Base-by-base conservation (phyloP, 1,140 invertebrate species). In the Drosophila persimilis region DNA sequence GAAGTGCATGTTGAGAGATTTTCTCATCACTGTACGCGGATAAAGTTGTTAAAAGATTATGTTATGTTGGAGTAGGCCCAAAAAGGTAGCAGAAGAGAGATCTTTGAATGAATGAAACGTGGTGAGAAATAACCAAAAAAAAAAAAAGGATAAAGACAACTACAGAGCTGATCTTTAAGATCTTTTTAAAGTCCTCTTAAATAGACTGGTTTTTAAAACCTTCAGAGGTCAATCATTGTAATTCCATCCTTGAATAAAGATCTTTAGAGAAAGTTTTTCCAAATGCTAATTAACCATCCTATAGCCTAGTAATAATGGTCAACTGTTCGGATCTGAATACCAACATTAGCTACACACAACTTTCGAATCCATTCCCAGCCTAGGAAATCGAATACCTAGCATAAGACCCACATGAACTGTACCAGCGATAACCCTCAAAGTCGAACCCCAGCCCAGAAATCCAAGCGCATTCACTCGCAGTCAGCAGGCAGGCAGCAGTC, bases 331-430 rank as follows among this genome's bases (percentile, higher is more conserved):
- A 17, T 20, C 59, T 26, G 5, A 41, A 24, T 20, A 35, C 6
- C 15, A 39, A 29, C 29, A 47, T 39, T 26, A 29, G n/a, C 11
- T 20, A 20, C 15, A 6, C 39, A 57, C 56, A 39, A 39, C 11
- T 52, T 52, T 47, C 48, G 20, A 71, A 51, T 29, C 7, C 47
- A 48, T 73, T 73, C 60, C 56, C 70, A 65, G 71, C 59, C 59
- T 39, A 56, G 45, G 41, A 44, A 59, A 69, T 52, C 73, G 60
- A 29, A 66, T 59, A 61, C 55, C 9, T 45, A 44, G 61, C 60
- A 22, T 22, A n/a, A 75, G 61, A 74, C 77, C 81, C 73, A 86
- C 77, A 73, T 86, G 61, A 85, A 81, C 81, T 67, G 50, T 26
- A 41, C 39, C 60, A 52, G 62, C 64, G 81, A 86, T 85, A 85